A percentile compares a stretch with the other conserved stretches of the same genome.
phyloP scores from a whole-genome alignment of 2,113 vertebrate genomes.

The Elephantulus edwardii region DNA sequence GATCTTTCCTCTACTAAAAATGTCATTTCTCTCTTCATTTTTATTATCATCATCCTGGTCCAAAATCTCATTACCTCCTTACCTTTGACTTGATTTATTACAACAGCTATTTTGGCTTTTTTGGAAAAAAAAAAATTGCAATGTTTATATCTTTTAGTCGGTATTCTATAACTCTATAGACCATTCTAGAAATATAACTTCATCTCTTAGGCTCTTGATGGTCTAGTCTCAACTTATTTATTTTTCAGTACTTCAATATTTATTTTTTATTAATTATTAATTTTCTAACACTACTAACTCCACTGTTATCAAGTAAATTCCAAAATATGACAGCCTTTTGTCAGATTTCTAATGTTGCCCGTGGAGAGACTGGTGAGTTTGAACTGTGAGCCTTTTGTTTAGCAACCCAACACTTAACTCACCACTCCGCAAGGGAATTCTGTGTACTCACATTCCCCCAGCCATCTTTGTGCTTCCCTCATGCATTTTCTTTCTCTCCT shows the following conservation, averaged over 20 bases:
- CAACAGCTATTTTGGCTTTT: background rate
- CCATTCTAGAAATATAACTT: background rate
- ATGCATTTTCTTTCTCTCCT: background rate
- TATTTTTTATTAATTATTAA: background rate
- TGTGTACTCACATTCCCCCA: background rate
- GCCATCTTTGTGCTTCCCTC: background rate
- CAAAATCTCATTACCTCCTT: background rate
- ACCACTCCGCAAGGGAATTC: background rate
- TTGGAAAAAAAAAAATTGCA: too few relatives aligned
- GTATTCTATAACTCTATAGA: background rate
- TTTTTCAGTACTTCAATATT: background rate
- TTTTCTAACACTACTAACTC: background rate
- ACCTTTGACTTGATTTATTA: background rate
- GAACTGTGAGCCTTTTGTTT: background rate
- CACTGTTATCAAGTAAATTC: background rate
- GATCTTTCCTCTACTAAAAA: background rate
- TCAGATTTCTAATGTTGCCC: too few relatives aligned
- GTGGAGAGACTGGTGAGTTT: too few relatives aligned
- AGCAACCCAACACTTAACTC: too few relatives aligned
- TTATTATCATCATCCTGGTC: background rate
- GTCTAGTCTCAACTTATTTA: background rate
- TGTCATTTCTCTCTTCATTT: background rate
- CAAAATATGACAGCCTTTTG: too few relatives aligned
- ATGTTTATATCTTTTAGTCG: background rate
- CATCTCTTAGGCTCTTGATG: background rate